phyloP scores from a whole-genome alignment of 2,888 invertebrate species.

The Charanyca ferruginea region DNA sequence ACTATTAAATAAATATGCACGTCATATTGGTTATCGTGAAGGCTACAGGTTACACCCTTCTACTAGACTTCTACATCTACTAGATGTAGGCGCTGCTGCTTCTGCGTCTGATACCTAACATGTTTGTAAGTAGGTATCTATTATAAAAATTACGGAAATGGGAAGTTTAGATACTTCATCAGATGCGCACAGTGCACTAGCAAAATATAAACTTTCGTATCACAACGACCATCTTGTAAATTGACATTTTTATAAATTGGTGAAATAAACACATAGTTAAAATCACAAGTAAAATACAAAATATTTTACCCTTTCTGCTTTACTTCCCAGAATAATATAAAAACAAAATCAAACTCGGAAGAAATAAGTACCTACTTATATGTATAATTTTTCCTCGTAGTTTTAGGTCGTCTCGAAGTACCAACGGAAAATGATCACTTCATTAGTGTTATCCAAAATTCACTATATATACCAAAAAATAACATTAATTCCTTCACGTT shows the following conservation, averaged over 20 bases:
- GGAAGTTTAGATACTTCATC: background rate
- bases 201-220: background rate
- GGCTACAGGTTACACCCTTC: conserved; percentile 43
- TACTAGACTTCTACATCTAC: conserved; percentile 5
- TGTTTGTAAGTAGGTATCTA: conserved; percentile 1
- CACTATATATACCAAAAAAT: conserved; percentile 5
- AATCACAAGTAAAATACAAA: background rate
- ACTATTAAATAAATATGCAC: conserved; percentile 57
- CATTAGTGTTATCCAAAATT: background rate
- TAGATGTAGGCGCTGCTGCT: background rate
- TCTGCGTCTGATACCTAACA: background rate
- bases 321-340: conserved; percentile 41
- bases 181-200: background rate
- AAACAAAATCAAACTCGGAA: conserved; percentile 8
- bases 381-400: conserved; percentile 51
- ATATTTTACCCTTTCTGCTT: conserved; percentile 13
- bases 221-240: background rate
- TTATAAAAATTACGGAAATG: background rate
- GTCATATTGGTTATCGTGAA: conserved; percentile 48
- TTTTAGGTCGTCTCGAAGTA: no score
- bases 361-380: background rate
- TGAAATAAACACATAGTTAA: background rate
- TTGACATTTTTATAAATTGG: background rate
- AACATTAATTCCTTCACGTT: background rate
- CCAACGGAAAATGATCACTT: conserved; percentile 20